Base-by-base conservation (phyloP, 2,888 invertebrate species). In the Ellobium chinense region DNA sequence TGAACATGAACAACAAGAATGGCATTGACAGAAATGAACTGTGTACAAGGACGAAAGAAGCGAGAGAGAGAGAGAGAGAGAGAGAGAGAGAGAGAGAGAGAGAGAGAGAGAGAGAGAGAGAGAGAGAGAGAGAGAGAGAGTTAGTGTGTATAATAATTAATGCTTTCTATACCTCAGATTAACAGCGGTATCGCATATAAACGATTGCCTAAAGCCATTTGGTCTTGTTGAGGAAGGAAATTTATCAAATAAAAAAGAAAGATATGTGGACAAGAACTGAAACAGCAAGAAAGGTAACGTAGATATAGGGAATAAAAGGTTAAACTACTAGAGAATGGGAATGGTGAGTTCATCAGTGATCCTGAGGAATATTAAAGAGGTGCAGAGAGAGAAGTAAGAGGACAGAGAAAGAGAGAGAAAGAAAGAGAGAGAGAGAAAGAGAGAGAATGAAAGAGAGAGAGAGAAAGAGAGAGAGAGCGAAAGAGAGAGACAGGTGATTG, bases 41-140 rank as follows among this genome's bases (percentile, higher is more conserved):
- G 34, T 12, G 36, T 18, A 66, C 2, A 66, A 9, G 29, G 65
- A 65, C 4, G 18, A 29, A 65, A 29, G 34, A 29, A n/a, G 46
- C 7, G 46, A 46, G 46, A 46, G 46, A 46, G 46, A 46, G 9
- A 65, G 65, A 65, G 65, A 65, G 65, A 65, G 65, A 65, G 65
- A 65, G 65, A 65, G 65, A 65, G 65, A 65, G 34, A 73, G 54
- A 60, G 36, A 73, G 36, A 60, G 60, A 73, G 31, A 60, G 73
- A 65, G 34, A 65, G 65, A 65, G 65, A 46, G 54, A 46, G 39
- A 27, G 12, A 70, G n/a, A 46, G 29, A 65, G 65, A 31, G 65
- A 65, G 65, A 65, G 65, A 65, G 29, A 68, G 74, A 74, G 66
- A 69, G 70, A 79, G 65, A 69, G 27, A 70, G n/a, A n/a, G n/a